Conservation (phyloP, 2,797 vertebrate genomes). For the Cossypha dichroa region DNA sequence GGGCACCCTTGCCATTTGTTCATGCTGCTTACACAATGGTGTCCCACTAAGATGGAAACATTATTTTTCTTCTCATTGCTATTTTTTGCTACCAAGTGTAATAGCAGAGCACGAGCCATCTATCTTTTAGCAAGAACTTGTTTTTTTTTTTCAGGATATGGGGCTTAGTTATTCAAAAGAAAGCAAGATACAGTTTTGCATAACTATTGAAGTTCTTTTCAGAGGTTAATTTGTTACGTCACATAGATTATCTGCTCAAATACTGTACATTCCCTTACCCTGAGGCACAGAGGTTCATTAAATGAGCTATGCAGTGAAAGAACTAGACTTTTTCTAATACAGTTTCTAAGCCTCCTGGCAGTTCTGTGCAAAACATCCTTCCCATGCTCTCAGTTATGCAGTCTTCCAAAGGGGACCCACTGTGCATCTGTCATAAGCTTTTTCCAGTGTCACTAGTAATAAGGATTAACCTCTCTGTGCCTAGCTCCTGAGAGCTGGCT, state of each 20-base stretch:
- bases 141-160: background rate
- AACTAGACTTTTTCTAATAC: slow-evolving; percentile 39
- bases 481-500: slow-evolving; percentile 4
- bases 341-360: slow-evolving; percentile 61
- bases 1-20: background rate
- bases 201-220: slow-evolving; percentile 54
- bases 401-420: slow-evolving; percentile 35
- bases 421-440: slow-evolving; percentile 55
- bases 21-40: background rate
- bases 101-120: background rate
- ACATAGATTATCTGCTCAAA: slow-evolving; percentile 69
- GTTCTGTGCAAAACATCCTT: slow-evolving; percentile 51
- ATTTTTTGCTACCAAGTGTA: background rate
- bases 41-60: background rate
- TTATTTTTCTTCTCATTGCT: background rate
- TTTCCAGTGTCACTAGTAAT: slow-evolving; percentile 62
- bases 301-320: slow-evolving; percentile 43
- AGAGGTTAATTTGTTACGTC: slow-evolving; percentile 66
- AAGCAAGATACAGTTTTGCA: slow-evolving; percentile 47
- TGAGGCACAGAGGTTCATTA: slow-evolving; percentile 56
- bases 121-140: background rate
- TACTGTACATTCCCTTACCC: slow-evolving; percentile 65
- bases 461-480: slow-evolving; percentile 60
- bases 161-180: slow-evolving; percentile 33
- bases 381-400: slow-evolving; percentile 43